Base-by-base conservation (phyloP, 2,113 vertebrate genomes). In the Menura novaehollandiae region DNA sequence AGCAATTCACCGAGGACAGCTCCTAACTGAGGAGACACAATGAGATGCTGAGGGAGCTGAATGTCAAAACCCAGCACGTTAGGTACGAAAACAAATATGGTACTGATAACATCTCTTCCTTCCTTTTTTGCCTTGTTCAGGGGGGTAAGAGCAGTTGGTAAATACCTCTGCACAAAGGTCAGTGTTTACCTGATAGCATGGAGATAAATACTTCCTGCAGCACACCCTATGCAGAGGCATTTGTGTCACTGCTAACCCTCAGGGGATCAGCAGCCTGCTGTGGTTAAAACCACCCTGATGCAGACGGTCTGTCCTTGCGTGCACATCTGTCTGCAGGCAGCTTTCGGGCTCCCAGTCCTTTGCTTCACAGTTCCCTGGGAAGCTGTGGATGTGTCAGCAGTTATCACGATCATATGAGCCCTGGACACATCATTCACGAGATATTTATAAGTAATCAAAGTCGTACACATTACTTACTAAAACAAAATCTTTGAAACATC, bases 141-240 rank as follows among this genome's bases (percentile, higher is more conserved):
- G 10, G 22, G 8, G 21, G 17, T n/a, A 8, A 63, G 19, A 86
- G 14, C 37, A 43, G 79, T n/a, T 47, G 23, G 58, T 9, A 91
- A 95, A 81, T 13, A 93, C n/a, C 24, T 43, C 33, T 72, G 24
- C 44, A 22, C 73, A 53, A 51, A 88, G 86, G 92, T 92, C 80
- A 84, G 28, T 21, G 69, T 58, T 85, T 92, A 52, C 72, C 49
- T 71, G 71, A 49, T 37, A 71, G n/a, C 0, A 0, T 6, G 9
- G 37, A 90, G 75, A 83, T 27, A 59, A 68, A 10, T 1, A 9
- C 22, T 77, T 88, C 56, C 88, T 78, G 88, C 71, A 43, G 76
- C 59, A 76, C n/a, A 47, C 22, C 39, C 55, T n/a, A 35, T 75
- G 79, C 66, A 52, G 49, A 62, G 18, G 12, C 47, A 18, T 47